Conservation (phyloP, 2,113 vertebrate species). For the human region GRCh38 chr6:154252001-154252500, state of each 20-base stretch:
- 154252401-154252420: no score
- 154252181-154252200: neutral
- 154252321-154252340: neutral
- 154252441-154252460: no score
- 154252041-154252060: neutral
- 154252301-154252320: rapidly evolving
- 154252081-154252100: neutral
- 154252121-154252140: neutral
- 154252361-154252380: no score
- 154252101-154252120: neutral
- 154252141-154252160: neutral
- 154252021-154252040: neutral
- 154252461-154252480: no score
- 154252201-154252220: neutral
- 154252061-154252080: neutral
- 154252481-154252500: no score
- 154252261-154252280: neutral
- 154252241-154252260: neutral
- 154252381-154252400: no score
- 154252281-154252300: neutral
- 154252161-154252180: neutral
- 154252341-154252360: neutral
- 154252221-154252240: neutral
- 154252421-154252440: no score
- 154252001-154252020: neutral